Evolutionary conservation across 2,113 vertebrate genomes (phyloP), one percentile per base, ranked within the genome.

Genomic region (Calyptommatus sinebrachiatus): DNA sequence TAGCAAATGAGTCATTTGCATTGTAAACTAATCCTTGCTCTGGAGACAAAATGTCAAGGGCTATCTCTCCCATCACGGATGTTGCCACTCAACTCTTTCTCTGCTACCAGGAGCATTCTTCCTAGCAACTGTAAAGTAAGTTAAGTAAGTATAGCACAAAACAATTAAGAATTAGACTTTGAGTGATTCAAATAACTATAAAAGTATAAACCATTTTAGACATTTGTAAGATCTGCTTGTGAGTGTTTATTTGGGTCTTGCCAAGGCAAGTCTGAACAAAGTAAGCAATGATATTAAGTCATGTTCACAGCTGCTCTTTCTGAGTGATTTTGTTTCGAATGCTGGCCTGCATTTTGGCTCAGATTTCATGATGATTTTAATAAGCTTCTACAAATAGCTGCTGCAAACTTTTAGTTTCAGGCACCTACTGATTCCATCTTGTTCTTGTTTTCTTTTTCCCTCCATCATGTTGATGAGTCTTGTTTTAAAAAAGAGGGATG

Each of bases 231-330:
- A 4, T 67, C 48, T 26, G 24, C 48, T 31, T 60, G 41, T 8
- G 35, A 26, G 21, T 4, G 57, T 7, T 48, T 2, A 26, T 62
- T 61, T 69, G 77, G 46, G 20, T 8, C 67, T 41, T 31, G 46
- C 26, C 11, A 69, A 46, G 61, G 77, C 1, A 0, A 8, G 18
- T 65, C 73, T 83, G 46, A 79, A 80, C 68, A 83, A 67, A 71
- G 63, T n/a, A 66, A 74, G 46, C 18, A 50, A 46, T 28, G 74
- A 83, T 76, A 76, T 73, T 79, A 86, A 71, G 80, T 88, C 72
- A 69, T 63, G 73, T 79, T 62, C 83, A 77, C 89, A 92, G 90
- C 91, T 92, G 89, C 86, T 91, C 88, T 87, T 91, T 83, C 81
- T 65, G 72, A 68, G 81, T 78, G 90, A 91, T 90, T 91, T 88